Percentiles rank a stretch among this genome's conserved stretches.
These are phyloP conservation scores for Lucilia cuprina DNA, from an alignment of 1,140 invertebrate species.

Conservation along the genomic window DNA sequence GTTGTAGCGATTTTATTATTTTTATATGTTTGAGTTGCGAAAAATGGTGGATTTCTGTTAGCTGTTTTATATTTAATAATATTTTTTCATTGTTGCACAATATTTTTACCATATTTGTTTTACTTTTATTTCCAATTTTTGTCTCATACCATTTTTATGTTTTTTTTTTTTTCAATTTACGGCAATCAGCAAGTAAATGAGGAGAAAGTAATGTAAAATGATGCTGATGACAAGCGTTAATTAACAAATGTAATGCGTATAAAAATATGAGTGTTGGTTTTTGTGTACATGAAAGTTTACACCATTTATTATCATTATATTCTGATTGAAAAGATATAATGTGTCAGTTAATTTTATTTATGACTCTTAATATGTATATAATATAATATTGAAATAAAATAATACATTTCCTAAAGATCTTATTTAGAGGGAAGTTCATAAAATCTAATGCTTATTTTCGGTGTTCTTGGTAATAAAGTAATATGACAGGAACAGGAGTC, in stretches of 20 bases:
- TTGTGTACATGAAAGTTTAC: neutral
- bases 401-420: no score
- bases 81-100: neutral
- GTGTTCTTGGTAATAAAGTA: no score
- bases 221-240: conserved; percentile 36
- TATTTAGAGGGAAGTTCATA: no score
- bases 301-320: neutral
- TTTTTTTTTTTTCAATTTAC: neutral
- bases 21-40: neutral
- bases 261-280: conserved; percentile 18
- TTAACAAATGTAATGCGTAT: conserved; percentile 33
- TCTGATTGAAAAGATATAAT: neutral
- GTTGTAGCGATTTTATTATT: neutral
- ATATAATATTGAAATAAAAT: no score
- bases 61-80: neutral
- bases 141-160: neutral
- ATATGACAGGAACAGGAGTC: no score
- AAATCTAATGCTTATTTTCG: no score
- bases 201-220: neutral
- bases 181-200: neutral
- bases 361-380: no score
- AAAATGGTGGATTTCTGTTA: neutral
- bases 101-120: neutral
- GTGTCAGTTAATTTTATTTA: neutral
- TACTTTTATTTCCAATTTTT: neutral